phyloP scores from a whole-genome alignment of 2,113 vertebrate species.

The Mugil cephalus region DNA sequence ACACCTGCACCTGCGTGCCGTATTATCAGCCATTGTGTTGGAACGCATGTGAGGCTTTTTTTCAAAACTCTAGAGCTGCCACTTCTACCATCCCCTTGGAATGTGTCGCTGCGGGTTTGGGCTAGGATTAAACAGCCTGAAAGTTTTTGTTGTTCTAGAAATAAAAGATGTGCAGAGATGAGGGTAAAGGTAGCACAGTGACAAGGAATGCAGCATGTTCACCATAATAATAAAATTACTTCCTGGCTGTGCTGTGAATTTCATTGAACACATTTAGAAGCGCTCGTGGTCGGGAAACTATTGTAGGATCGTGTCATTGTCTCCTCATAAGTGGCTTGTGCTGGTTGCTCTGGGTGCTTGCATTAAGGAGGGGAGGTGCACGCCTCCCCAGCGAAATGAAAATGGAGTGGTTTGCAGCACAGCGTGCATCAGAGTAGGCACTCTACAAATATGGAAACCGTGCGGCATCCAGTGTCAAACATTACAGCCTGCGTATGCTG shows the following conservation, averaged over 20 bases:
- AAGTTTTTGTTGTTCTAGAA: not conserved
- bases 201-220: no score
- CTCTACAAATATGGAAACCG: not conserved
- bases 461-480: not conserved
- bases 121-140: not conserved
- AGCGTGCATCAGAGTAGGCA: not conserved
- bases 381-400: no score
- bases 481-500: no score
- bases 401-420: slow-evolving; percentile 20
- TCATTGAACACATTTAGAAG: not conserved
- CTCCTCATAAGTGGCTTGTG: slow-evolving; percentile 4
- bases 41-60: no score
- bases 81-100: no score
- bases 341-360: slow-evolving; percentile 26
- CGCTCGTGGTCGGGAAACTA: slow-evolving; percentile 6
- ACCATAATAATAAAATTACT: no score
- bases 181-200: no score
- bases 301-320: slow-evolving; percentile 7
- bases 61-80: no score
- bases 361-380: not conserved
- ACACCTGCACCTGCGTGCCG: no score
- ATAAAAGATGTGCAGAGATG: not conserved
- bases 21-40: no score
- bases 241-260: not conserved
- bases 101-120: no score